Evolutionary conservation across 2,888 invertebrate genomes (phyloP), one percentile per base, ranked within the genome.

Genomic region (Parnassius glacialis): DNA sequence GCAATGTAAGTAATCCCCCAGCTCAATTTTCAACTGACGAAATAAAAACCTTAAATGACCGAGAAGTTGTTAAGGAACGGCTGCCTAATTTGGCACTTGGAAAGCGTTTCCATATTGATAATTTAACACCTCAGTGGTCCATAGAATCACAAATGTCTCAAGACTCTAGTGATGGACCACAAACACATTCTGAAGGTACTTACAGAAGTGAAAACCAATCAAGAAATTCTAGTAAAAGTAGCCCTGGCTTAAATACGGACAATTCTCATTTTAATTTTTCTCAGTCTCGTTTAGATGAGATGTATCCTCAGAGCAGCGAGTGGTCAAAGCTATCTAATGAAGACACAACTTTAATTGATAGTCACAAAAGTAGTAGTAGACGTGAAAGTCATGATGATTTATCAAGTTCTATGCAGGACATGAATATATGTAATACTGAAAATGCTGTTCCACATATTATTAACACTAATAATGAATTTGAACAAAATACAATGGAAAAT

Each of bases 121-220:
- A 85, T 75, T 74, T 88, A 69, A 86, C 94, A 20, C 93, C 94
- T 2, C 94, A 94, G 70, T 94, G 94, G 94, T 94, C 94, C 7
- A 93, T 93, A 60, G 94, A 94, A 75, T 94, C 94, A 45, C 94
- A 94, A 76, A 92, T 93, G 82, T 94, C 94, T 10, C 93, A 94
- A 75, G 94, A 94, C 70, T 94, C 94, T 2, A 94, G 94, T 65
- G 94, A 94, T 71, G 93, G 93, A 44, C 85, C 92, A 25, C 84
- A 92, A 48, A 93, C 93, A 56, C 93, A 93, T 11, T 93, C 93
- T 10, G 94, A 94, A 73, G 93, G 93, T 61, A 93, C 93, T 53
- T 93, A 93, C 67, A 81, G 90, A 74, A 93, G 93, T 84, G 92
- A 92, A 69, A 92, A 92, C 74, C 92, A 92, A 65, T 93, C 93